Base-by-base conservation (phyloP, 2,888 invertebrate species). In the Chrysodeixis includens region DNA sequence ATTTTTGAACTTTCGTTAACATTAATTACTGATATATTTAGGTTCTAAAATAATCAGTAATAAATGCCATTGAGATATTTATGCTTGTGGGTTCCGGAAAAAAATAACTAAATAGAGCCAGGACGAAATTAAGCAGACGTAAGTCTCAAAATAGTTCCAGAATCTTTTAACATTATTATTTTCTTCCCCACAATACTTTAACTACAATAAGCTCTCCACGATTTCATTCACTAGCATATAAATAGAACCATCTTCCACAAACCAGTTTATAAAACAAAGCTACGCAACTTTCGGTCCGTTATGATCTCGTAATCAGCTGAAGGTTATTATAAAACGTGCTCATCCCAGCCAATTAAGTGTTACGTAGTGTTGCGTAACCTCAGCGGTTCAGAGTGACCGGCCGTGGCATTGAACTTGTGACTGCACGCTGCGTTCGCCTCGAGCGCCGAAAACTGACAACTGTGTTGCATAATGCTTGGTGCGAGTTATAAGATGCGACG, bases 321-420 rank as follows among this genome's bases (percentile, higher is more conserved):
- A 51, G 56, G 46, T 49, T 58, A 66, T 69, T 70, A 66, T 78
- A 72, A 68, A 82, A 75, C 70, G 69, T 76, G 74, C 69, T 74
- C 78, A 73, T 78, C 75, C 55, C 62, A 66, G 59, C 62, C 70
- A 72, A 76, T 79, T 76, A 69, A 56, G 62, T n/a, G n/a, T n/a
- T n/a, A n/a, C n/a, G n/a, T n/a, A n/a, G n/a, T n/a, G n/a, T 60
- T 81, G 83, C 81, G 81, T 63, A 83, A 83, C 72, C 57, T 26
- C 56, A n/a, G n/a, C n/a, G n/a, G n/a, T n/a, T n/a, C n/a, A 65
- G 82, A 84, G 83, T 82, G 81, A 79, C 76, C 80, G 87, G 66
- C 87, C 90, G 81, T 90, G 89, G 90, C 91, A 90, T 79, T 92
- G 90, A 92, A 90, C 90, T 83, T 84, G 56, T 58, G 70, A 69